Percentiles rank a stretch among this genome's conserved stretches.
These are phyloP conservation scores for Coptodon bakossiorum DNA, from an alignment of 2,113 vertebrate species.

Conservation along the genomic window DNA sequence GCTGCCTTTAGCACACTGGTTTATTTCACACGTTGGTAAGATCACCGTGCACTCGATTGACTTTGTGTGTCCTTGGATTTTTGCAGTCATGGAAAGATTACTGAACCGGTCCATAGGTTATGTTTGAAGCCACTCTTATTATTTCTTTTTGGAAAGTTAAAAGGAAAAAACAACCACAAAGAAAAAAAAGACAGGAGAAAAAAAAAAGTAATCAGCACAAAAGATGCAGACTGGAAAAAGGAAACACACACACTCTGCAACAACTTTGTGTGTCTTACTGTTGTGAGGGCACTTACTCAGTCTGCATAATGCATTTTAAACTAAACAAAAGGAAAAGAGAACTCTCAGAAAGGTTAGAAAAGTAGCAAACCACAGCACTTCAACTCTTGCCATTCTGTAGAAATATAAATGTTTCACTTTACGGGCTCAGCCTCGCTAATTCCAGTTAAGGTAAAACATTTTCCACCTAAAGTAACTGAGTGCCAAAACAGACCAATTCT, in stretches of 20 bases:
- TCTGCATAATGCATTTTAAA: background rate
- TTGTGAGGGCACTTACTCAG: background rate
- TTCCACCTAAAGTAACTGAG: background rate
- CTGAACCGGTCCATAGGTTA: background rate
- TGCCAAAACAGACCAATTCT: background rate
- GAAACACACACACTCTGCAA: background rate
- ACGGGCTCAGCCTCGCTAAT: background rate
- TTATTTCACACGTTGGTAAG: background rate
- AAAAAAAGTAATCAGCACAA: background rate
- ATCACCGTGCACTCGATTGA: background rate
- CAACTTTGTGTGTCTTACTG: background rate
- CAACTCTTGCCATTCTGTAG: background rate
- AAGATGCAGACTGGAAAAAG: background rate
- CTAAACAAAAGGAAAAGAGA: background rate
- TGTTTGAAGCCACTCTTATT: background rate
- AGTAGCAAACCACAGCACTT: background rate
- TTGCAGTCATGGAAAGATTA: background rate
- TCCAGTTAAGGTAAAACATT: background rate
- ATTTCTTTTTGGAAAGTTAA: background rate
- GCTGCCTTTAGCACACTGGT: background rate
- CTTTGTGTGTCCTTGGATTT: background rate
- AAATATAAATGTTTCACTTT: background rate
- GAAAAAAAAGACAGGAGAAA: background rate
- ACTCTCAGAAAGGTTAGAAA: background rate
- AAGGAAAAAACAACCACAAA: background rate